Conservation (phyloP, 2,113 vertebrate genomes). For the Sander lucioperca region DNA sequence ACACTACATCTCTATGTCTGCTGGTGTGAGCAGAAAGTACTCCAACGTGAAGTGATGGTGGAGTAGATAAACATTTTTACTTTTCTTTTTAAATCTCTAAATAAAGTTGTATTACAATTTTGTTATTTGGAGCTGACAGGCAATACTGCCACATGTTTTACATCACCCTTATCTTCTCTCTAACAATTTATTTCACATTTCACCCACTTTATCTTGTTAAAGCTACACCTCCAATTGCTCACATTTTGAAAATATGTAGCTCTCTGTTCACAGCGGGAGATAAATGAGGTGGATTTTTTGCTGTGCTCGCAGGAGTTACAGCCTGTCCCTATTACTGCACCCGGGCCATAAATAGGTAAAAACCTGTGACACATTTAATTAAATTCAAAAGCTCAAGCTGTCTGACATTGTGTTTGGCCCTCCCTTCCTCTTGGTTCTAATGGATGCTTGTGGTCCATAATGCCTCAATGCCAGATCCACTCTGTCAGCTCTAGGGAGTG, state of each 20-base stretch:
- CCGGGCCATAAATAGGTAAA: slow-evolving; percentile 65
- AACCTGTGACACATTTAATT: slow-evolving; percentile 76
- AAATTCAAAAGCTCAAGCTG: slow-evolving; percentile 69
- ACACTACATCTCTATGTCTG: neutral
- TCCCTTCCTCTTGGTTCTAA: slow-evolving; percentile 53
- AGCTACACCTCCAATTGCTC: slow-evolving; percentile 1
- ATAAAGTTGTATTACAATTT: neutral
- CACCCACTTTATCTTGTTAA: neutral
- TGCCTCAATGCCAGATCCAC: slow-evolving; percentile 43
- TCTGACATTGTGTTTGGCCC: slow-evolving; percentile 55
- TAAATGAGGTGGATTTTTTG: slow-evolving; percentile 43
- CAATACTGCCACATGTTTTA: slow-evolving; percentile 6
- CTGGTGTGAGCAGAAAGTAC: neutral
- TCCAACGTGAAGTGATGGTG: neutral
- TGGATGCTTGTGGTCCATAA: slow-evolving; percentile 70
- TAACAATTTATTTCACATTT: slow-evolving; percentile 2
- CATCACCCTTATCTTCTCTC: neutral
- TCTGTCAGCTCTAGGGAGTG: slow-evolving; percentile 42
- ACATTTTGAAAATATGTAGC: slow-evolving; percentile 24
- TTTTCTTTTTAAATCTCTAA: neutral
- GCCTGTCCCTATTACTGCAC: slow-evolving; percentile 38
- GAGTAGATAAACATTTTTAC: neutral
- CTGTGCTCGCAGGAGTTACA: slow-evolving; percentile 46
- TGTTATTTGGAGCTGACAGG: neutral
- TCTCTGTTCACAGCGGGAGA: slow-evolving; percentile 28